phyloP scores from a whole-genome alignment of 2,888 invertebrate genomes.

The Leucophora obtusa region DNA sequence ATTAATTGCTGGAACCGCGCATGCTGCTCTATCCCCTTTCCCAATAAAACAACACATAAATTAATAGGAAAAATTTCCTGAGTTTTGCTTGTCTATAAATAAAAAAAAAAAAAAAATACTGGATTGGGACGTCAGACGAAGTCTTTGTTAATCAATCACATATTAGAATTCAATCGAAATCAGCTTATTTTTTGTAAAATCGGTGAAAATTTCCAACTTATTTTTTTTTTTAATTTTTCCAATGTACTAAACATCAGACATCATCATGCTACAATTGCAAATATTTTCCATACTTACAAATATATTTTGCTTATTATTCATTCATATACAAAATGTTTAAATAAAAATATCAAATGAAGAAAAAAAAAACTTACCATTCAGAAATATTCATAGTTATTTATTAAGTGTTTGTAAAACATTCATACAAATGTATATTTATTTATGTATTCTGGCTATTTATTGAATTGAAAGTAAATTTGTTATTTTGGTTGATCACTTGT shows the following conservation, averaged over 20 bases:
- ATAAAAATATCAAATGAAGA: constrained; percentile 31
- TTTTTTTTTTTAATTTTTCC: too few relatives aligned
- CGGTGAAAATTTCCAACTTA: too few relatives aligned
- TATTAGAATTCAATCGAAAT: too few relatives aligned
- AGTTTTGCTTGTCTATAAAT: too few relatives aligned
- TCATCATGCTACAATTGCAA: constrained; percentile 34
- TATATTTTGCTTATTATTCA: constrained; percentile 58
- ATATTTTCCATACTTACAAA: constrained; percentile 26
- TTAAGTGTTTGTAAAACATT: constrained; percentile 17
- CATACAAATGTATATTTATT: constrained; percentile 25
- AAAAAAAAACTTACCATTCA: constrained; percentile 33
- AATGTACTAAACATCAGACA: neutral
- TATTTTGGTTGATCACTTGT: constrained; percentile 49
- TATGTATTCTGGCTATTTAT: constrained; percentile 52
- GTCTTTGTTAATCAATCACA: too few relatives aligned
- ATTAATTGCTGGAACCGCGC: too few relatives aligned
- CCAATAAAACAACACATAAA: too few relatives aligned
- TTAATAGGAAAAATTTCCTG: too few relatives aligned
- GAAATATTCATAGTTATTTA: constrained; percentile 15
- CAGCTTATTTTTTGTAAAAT: too few relatives aligned
- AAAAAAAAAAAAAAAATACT: too few relatives aligned
- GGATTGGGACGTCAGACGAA: too few relatives aligned
- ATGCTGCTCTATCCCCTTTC: too few relatives aligned
- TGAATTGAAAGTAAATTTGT: constrained; percentile 52
- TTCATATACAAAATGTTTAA: constrained; percentile 31